Evolutionary conservation across 2,797 vertebrate genomes (phyloP), one percentile per base, ranked within the genome.

Genomic region (Clarias fuscus): DNA sequence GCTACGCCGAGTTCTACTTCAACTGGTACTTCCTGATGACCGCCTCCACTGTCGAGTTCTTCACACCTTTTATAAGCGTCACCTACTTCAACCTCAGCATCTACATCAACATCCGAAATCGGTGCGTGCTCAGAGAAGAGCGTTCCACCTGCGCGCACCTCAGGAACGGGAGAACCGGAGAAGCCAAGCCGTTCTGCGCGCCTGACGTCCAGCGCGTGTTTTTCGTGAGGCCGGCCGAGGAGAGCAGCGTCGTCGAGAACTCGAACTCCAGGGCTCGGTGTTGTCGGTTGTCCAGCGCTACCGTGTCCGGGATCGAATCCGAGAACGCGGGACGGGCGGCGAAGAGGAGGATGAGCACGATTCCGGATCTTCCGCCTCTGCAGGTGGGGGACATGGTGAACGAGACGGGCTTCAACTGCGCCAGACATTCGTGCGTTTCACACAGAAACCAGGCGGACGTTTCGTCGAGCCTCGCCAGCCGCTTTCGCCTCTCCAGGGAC

Each of bases 21-120:
- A 96, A 94, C 87, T 95, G 95, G 93, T 95, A 95, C 84, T 96
- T 96, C 90, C 90, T 96, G 48, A 95, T 95, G 91, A 95, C 92
- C 7, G 94, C 94, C 8, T 96, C 96, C 67, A 93, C 93, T 6
- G 86, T 95, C 27, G 94, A 96, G 91, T 96, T 96, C 89, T 95
- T 96, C 88, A 95, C 95, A 0, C 94, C 94, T 4, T 96, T 96
- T 83, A 92, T 95, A 88, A 95, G 92, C 2, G 93, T 96, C 84
- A 94, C 82, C 0, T 95, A 95, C 86, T 96, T 96, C 72, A 96
- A 96, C 82, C 64, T 95, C 86, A 95, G 94, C 85, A 96, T 95
- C 91, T 95, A 94, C 81, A 92, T 95, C 88, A 95, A 96, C 86
- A 95, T 96, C 87, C 93, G 93, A 86, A 95, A 94, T 87, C 89